phyloP scores from a whole-genome alignment of 1,140 invertebrate genomes.

The Caenorhabditis tropicalis region DNA sequence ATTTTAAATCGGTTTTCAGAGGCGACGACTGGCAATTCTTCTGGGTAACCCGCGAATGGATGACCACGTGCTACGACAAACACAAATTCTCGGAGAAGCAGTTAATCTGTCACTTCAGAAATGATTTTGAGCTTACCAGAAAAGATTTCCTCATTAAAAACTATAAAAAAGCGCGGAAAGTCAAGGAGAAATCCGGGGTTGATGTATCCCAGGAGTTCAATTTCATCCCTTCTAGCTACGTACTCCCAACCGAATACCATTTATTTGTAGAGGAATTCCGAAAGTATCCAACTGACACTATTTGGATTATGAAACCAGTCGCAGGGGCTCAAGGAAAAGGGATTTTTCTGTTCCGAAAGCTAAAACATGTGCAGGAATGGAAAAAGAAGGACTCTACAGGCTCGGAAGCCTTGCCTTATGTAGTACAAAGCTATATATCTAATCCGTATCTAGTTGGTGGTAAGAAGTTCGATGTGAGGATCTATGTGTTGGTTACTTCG shows the following conservation, averaged over 20 bases:
- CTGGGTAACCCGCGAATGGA: slow-evolving; percentile 75
- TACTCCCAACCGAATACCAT: slow-evolving; percentile 75
- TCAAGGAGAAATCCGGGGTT: slow-evolving; percentile 65
- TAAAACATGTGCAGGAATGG: slow-evolving; percentile 76
- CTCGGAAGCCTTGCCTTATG: slow-evolving; percentile 64
- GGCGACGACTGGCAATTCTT: slow-evolving; percentile 75
- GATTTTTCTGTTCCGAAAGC: slow-evolving; percentile 74
- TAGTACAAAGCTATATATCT: slow-evolving; percentile 64
- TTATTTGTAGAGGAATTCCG: slow-evolving; percentile 76
- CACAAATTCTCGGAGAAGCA: slow-evolving; percentile 74
- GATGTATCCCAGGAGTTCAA: slow-evolving; percentile 65
- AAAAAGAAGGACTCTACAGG: slow-evolving; percentile 72
- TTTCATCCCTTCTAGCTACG: slow-evolving; percentile 75
- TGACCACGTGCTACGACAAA: slow-evolving; percentile 74
- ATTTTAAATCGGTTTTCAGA: no score
- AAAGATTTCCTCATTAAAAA: slow-evolving; percentile 76
- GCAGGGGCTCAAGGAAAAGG: slow-evolving; percentile 75
- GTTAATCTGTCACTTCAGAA: slow-evolving; percentile 75
- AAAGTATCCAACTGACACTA: slow-evolving; percentile 73
- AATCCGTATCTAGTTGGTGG: slow-evolving; percentile 75
- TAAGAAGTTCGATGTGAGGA: slow-evolving; percentile 75
- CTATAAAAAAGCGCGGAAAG: slow-evolving; percentile 73
- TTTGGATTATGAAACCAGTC: slow-evolving; percentile 76
- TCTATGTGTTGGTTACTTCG: slow-evolving; percentile 75
- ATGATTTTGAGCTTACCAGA: slow-evolving; percentile 75